phyloP scores from a whole-genome alignment of 2,113 vertebrate genomes.

The Polyodon spathula region DNA sequence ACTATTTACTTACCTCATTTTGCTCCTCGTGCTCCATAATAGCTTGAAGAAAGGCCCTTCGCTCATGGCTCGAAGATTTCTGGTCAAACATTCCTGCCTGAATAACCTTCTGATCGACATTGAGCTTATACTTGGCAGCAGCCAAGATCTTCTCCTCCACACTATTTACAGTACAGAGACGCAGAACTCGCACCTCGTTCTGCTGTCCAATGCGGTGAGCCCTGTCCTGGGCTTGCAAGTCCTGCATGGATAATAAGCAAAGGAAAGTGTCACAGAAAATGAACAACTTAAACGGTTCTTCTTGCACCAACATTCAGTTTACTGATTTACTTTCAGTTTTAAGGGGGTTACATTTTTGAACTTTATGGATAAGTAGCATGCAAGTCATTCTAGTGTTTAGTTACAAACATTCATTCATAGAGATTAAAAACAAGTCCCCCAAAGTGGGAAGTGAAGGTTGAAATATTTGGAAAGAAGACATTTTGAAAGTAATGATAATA shows the following conservation, averaged over 20 bases:
- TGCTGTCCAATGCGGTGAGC: constrained; percentile 81
- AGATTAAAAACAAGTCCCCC: too few species aligned
- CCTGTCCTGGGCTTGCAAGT: constrained; percentile 77
- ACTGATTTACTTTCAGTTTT: too few species aligned
- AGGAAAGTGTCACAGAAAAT: background rate
- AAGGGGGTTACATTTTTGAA: too few species aligned
- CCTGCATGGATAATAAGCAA: constrained; percentile 42
- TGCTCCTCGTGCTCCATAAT: constrained; percentile 81
- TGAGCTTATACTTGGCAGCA: constrained; percentile 79
- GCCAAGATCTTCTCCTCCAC: constrained; percentile 85
- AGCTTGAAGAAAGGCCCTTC: constrained; percentile 75
- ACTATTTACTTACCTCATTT: constrained; percentile 63
- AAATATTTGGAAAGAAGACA: too few species aligned
- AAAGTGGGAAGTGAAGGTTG: too few species aligned
- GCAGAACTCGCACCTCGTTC: constrained; percentile 76
- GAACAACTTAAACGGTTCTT: too few species aligned
- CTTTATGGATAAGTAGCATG: too few species aligned
- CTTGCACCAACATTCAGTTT: too few species aligned
- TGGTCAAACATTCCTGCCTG: constrained; percentile 87
- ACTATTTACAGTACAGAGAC: constrained; percentile 79
- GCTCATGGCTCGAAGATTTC: constrained; percentile 79
- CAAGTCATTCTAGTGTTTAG: too few species aligned
- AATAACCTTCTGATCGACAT: constrained; percentile 84
- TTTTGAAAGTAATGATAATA: too few species aligned
- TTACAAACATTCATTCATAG: too few species aligned